Base-by-base conservation (phyloP, 2,888 invertebrate genomes). In the Epicampocera succincta region DNA sequence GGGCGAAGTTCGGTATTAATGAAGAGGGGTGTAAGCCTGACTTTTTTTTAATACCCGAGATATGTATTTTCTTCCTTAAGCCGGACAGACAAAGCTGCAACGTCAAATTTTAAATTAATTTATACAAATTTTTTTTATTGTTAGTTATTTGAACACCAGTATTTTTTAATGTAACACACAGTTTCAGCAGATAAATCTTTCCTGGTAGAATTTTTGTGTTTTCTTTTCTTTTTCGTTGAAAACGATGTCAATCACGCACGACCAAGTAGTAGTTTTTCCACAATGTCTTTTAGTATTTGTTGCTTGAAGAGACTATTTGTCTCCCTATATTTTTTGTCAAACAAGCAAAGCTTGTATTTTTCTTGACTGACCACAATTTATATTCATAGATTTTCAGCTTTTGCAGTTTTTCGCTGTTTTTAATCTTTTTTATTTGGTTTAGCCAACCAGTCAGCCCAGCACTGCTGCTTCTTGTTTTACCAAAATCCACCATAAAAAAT, bases 211-310 rank as follows among this genome's bases (percentile, higher is more conserved):
- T 76, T 50, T 15, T 33, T 33, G 4, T 15, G 56, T 46, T 17
- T 46, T 58, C 3, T 68, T 42, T 66, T 3, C 19, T 58, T 46
- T 68, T 60, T 74, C 40, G 69, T 46, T 73, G 52, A n/a, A 46
- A 56, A 71, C 63, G 68, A 77, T 73, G 81, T 77, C 73, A 63
- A 78, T 82, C 82, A 82, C 77, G 78, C 77, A 78, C 82, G 82
- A 82, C 69, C 63, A 74, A 73, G 21, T 63, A 58, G 60, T 44
- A 72, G 48, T 77, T 58, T 69, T 77, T 73, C 33, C 61, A 68
- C 40, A 54, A 29, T 46, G 38, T 54, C 60, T 52, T 73, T 68
- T 54, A 44, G 17, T 56, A 68, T 79, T 60, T 73, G 68, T 61
- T 79, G 73, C 40, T 60, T 40, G 61, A 76, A 63, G 69, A 80